These are phyloP conservation scores for Eupleurogrammus muticus DNA, from an alignment of 2,797 vertebrate species.

Conservation along the genomic window DNA sequence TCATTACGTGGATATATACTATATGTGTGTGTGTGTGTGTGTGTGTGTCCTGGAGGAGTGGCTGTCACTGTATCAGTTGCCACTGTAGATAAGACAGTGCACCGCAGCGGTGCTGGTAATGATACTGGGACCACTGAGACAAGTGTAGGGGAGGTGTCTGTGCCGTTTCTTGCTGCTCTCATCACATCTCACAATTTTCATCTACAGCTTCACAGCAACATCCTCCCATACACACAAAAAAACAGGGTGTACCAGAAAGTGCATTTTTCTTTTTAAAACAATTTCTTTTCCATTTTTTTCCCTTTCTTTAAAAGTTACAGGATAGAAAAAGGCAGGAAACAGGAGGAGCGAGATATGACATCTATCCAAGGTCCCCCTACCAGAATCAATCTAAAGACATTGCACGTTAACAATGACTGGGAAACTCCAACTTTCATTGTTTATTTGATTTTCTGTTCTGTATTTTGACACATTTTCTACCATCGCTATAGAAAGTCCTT, in stretches of 20 bases:
- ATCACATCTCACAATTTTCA: constrained; percentile 65
- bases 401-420: neutral
- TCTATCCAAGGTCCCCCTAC: neutral
- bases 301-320: neutral
- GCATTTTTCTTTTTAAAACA: neutral
- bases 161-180: constrained; percentile 71
- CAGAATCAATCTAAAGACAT: neutral
- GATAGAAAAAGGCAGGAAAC: neutral
- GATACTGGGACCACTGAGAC: constrained; percentile 78
- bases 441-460: neutral
- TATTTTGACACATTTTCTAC: no score
- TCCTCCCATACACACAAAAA: constrained; percentile 29
- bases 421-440: neutral
- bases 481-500: no score
- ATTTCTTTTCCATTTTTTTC: neutral
- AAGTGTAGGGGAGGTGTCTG: constrained; percentile 54
- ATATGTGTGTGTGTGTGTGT: constrained; percentile 33
- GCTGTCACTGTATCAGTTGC: constrained; percentile 75
- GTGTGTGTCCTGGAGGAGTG: constrained; percentile 65
- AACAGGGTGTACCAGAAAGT: neutral
- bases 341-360: neutral
- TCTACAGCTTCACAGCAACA: constrained; percentile 26
- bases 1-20: neutral
- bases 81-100: constrained; percentile 73
- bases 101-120: constrained; percentile 69